A percentile compares a stretch with the other conserved stretches of the same genome.
phyloP scores from a whole-genome alignment of 1,140 invertebrate genomes.

The Drosophila neocordata region DNA sequence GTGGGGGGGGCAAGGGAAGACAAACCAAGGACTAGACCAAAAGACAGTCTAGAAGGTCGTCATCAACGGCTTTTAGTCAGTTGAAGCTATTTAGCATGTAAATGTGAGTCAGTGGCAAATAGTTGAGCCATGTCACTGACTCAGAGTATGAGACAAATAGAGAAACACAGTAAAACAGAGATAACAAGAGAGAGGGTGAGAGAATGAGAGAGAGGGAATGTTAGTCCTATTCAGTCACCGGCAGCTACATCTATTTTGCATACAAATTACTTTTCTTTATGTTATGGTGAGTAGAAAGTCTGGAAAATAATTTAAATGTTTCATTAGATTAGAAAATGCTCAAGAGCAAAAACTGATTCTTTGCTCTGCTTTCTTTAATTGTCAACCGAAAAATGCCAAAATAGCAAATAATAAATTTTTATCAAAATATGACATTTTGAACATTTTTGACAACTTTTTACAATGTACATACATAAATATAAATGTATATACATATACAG shows the following conservation, averaged over 20 bases:
- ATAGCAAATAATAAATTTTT: not conserved
- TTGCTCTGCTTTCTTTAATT: conserved; percentile 44
- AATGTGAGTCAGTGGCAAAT: conserved; percentile 70
- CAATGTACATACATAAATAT: too few relatives aligned
- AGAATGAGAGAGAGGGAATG: not conserved
- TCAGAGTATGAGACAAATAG: not conserved
- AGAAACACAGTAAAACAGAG: not conserved
- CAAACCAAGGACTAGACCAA: not conserved
- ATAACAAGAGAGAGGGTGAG: not conserved
- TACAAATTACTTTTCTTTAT: conserved; percentile 81
- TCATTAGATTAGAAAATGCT: conserved; percentile 73
- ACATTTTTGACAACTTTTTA: not conserved
- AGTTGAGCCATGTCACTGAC: conserved; percentile 48
- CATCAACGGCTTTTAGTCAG: conserved; percentile 49
- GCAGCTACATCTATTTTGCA: conserved; percentile 68
- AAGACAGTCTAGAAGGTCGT: conserved; percentile 18
- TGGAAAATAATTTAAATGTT: conserved; percentile 80
- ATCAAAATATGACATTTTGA: not conserved
- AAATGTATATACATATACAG: not conserved
- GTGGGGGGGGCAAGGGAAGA: too few relatives aligned
- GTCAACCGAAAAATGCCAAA: conserved; percentile 22
- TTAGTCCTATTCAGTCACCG: conserved; percentile 27
- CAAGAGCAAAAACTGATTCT: conserved; percentile 32
- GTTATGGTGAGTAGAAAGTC: conserved; percentile 55
- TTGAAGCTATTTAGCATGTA: conserved; percentile 76